Evolutionary conservation across 2,888 invertebrate genomes (phyloP), one percentile per base, ranked within the genome.

Genomic region (Noctua fimbriata): DNA sequence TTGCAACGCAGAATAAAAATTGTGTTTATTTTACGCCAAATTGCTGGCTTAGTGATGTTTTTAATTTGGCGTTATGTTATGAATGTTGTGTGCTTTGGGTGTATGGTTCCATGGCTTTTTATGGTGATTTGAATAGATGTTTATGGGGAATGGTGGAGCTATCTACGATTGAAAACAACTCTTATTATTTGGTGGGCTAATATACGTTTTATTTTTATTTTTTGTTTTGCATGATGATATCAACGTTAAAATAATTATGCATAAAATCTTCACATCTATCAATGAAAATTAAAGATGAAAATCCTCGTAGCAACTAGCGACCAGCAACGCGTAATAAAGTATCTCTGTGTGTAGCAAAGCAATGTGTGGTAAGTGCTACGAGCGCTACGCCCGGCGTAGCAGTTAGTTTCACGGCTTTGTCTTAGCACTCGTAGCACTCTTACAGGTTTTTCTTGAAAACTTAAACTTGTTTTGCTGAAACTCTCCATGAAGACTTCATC

Each of bases 1-100:
- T 86, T 85, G 87, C 90, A 89, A 91, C 88, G 89, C 92, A 92
- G 93, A 86, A 90, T 92, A 92, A 93, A 93, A 93, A 93, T 91
- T 89, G 88, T 92, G 90, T 93, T 93, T 93, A 90, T 91, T 90
- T 86, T 88, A 81, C 83, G 78, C 82, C 83, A 85, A 83, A 88
- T 88, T 85, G 86, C 85, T 78, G 69, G 85, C 84, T 86, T 84
- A 85, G 81, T 88, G 85, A 80, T 86, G 87, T 85, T 89, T 87
- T 90, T 87, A 90, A 90, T 89, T 88, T 84, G 76, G 84, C 76
- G 73, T 81, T 85, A 79, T 81, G 84, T 78, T 86, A 82, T 84
- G 78, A 87, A 89, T 89, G 77, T 60, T 84, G 73, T 88, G 78
- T 78, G 83, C 36, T 76, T 78, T 76, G 55, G 66, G 65, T 66